Conservation (phyloP, 2,113 vertebrate species). For the Hymenochirus boettgeri region DNA sequence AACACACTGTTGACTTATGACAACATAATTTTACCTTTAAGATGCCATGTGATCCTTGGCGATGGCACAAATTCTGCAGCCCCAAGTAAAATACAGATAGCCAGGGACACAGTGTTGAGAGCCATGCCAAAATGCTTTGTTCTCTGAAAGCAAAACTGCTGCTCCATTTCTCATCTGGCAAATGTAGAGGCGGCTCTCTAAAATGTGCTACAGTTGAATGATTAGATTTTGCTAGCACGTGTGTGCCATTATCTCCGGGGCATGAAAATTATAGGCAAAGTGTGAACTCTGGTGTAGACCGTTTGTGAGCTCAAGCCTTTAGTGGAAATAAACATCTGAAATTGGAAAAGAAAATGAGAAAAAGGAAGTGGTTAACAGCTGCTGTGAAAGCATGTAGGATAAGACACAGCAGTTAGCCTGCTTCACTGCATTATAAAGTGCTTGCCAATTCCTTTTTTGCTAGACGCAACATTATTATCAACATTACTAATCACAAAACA, state of each 20-base stretch:
- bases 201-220: neutral
- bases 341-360: neutral
- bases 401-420: no score
- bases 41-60: conserved; percentile 85
- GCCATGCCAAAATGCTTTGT: conserved; percentile 10
- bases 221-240: neutral
- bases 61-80: conserved; percentile 76
- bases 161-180: neutral
- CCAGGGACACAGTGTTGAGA: neutral
- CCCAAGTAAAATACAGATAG: conserved; percentile 65
- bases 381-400: no score
- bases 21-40: conserved; percentile 78
- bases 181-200: neutral
- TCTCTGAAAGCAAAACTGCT: neutral
- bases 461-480: no score
- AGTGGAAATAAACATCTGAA: no score
- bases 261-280: neutral
- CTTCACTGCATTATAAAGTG: no score
- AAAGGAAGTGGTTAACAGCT: neutral
- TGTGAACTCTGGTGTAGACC: neutral
- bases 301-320: no score
- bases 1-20: no score
- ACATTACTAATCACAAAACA: no score
- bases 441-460: no score
- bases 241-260: neutral